Conservation (phyloP, 1,140 invertebrate genomes). For the Halictus rubicundus region DNA sequence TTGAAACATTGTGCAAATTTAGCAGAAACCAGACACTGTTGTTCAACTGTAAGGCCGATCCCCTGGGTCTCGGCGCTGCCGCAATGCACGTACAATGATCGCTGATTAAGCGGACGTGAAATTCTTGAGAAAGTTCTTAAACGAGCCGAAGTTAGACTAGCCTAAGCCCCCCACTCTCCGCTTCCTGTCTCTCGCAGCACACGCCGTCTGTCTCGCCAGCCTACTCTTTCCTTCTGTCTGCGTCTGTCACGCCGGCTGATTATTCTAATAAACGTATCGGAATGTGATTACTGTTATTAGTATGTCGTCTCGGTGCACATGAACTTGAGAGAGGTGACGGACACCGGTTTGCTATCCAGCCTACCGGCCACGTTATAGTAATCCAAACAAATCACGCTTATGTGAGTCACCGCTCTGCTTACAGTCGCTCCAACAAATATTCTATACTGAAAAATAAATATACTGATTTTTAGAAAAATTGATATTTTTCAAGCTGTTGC, state of each 20-base stretch:
- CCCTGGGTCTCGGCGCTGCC: background rate
- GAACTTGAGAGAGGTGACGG: slow-evolving; percentile 1
- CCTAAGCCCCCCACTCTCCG: background rate
- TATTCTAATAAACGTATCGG: slow-evolving; percentile 1
- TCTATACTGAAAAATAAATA: too few relatives aligned
- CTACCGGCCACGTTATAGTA: too few relatives aligned
- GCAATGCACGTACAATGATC: background rate
- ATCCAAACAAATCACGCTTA: too few relatives aligned
- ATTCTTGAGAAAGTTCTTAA: slow-evolving; percentile 6
- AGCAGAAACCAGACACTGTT: too few relatives aligned
- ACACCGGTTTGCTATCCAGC: background rate
- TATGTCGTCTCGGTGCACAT: background rate
- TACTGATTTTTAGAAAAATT: too few relatives aligned
- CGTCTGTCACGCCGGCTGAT: background rate
- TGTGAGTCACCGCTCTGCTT: too few relatives aligned
- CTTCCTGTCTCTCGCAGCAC: background rate
- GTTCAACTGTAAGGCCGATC: too few relatives aligned
- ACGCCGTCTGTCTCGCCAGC: background rate
- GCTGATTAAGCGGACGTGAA: slow-evolving; percentile 3
- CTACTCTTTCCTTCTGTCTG: background rate
- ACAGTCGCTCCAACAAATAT: too few relatives aligned
- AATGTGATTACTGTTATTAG: background rate
- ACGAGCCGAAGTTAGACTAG: background rate
- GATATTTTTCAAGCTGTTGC: too few relatives aligned
- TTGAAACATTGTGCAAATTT: too few relatives aligned